Percentiles rank a stretch among this genome's conserved stretches.
These are phyloP conservation scores for Delphinus delphis DNA, from an alignment of 2,113 vertebrate genomes.

Conservation along the genomic window DNA sequence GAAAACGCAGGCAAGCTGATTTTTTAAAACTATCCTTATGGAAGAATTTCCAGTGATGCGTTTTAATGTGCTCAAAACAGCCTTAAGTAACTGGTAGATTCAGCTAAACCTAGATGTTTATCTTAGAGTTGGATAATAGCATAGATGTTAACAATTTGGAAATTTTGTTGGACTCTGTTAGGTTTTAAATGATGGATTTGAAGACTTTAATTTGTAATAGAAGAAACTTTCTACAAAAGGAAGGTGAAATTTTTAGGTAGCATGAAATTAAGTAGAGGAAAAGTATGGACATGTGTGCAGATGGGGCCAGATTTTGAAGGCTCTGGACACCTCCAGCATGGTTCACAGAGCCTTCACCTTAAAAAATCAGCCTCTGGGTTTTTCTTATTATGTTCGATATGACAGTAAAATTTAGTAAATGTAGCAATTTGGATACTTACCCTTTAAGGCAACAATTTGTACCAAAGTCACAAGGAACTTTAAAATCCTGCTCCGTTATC, in stretches of 20 bases:
- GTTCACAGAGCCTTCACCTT: background rate
- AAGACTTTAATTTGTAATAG: conserved; percentile 26
- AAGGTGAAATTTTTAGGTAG: background rate
- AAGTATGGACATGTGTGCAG: background rate
- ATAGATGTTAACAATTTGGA: background rate
- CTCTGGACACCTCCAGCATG: background rate
- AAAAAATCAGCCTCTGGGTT: background rate
- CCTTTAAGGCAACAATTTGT: background rate
- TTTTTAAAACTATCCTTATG: background rate
- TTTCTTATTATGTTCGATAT: background rate
- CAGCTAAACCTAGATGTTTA: background rate
- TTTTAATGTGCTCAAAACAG: background rate
- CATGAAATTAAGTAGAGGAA: background rate
- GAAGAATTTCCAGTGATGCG: background rate
- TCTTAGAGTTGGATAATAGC: background rate
- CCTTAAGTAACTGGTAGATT: background rate
- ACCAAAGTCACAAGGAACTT: conserved; percentile 3
- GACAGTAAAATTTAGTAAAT: conserved; percentile 19
- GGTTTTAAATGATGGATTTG: conserved; percentile 3
- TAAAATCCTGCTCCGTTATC: conserved; percentile 12
- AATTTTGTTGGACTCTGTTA: conserved; percentile 9
- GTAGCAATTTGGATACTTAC: background rate
- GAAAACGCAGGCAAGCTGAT: background rate
- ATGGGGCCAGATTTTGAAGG: background rate
- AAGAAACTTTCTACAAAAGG: background rate